A percentile compares a stretch with the other conserved stretches of the same genome.
phyloP scores from a whole-genome alignment of 2,113 vertebrate genomes.

The Lophotis ruficrista region DNA sequence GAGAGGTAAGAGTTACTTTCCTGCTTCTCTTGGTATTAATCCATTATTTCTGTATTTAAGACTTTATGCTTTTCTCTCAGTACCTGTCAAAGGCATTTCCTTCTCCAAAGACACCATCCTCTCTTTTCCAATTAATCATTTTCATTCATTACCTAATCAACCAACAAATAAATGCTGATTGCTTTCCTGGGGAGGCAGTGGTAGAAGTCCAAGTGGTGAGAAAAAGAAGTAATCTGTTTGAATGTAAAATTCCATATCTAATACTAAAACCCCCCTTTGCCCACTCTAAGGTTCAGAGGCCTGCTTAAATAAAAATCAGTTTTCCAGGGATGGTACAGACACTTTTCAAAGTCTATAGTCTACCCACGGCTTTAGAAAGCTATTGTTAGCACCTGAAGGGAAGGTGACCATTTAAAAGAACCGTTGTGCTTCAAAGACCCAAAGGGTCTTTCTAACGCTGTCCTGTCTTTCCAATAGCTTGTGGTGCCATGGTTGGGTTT shows the following conservation, averaged over 20 bases:
- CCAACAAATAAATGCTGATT: neutral
- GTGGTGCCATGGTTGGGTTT: neutral
- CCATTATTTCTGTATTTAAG: neutral
- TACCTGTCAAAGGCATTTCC: constrained; percentile 12
- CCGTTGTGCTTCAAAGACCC: neutral
- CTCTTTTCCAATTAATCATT: neutral
- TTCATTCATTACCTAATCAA: constrained; percentile 5
- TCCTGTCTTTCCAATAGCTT: constrained; percentile 7
- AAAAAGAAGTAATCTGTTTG: neutral
- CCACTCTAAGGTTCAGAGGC: neutral
- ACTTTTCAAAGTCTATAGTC: neutral
- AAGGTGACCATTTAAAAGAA: constrained; percentile 33
- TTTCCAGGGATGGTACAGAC: neutral
- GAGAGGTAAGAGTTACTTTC: neutral
- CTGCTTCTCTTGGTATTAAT: neutral
- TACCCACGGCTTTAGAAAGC: neutral
- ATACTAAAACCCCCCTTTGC: neutral
- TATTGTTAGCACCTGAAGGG: constrained; percentile 7
- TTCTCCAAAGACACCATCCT: neutral
- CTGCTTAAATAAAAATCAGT: neutral
- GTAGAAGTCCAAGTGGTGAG: neutral
- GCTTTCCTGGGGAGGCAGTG: neutral
- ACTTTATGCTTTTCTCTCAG: neutral
- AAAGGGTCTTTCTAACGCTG: neutral
- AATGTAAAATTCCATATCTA: neutral